Conservation (phyloP, 2,888 invertebrate genomes). For the Torymus aiolomorphi region DNA sequence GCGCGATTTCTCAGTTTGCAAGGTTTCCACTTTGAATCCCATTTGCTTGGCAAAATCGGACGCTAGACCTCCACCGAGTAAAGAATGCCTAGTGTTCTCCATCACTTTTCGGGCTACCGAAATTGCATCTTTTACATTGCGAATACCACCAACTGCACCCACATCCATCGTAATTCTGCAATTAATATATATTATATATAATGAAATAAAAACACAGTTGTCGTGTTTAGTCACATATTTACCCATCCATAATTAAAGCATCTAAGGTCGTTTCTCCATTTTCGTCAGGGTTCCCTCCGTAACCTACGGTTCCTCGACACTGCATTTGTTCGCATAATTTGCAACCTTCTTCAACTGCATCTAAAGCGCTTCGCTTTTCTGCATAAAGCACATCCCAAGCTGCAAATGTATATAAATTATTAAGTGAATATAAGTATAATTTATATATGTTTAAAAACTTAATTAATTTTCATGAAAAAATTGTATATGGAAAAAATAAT, state of each 20-base stretch:
- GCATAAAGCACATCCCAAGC: constrained; percentile 84
- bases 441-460: constrained; percentile 17
- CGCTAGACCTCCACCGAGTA: constrained; percentile 93
- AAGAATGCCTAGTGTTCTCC: constrained; percentile 91
- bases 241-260: constrained; percentile 99
- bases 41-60: constrained; percentile 92
- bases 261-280: constrained; percentile 96
- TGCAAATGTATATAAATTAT: constrained; percentile 73
- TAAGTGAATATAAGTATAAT: constrained; percentile 45
- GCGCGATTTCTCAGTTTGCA: constrained; percentile 86
- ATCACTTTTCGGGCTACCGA: constrained; percentile 93
- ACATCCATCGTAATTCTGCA: constrained; percentile 84
- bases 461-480: constrained; percentile 11
- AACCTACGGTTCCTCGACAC: constrained; percentile 97
- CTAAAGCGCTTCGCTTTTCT: constrained; percentile 81
- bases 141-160: constrained; percentile 91
- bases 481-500: too few relatives aligned
- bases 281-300: constrained; percentile 97
- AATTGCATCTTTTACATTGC: constrained; percentile 90
- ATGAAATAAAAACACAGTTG: too few relatives aligned
- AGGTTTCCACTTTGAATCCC: constrained; percentile 88
- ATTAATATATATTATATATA: neutral
- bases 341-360: constrained; percentile 92
- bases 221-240: too few relatives aligned
- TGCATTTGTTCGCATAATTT: constrained; percentile 89